Conservation (phyloP, 2,797 vertebrate species). For the Rallus crepitans region DNA sequence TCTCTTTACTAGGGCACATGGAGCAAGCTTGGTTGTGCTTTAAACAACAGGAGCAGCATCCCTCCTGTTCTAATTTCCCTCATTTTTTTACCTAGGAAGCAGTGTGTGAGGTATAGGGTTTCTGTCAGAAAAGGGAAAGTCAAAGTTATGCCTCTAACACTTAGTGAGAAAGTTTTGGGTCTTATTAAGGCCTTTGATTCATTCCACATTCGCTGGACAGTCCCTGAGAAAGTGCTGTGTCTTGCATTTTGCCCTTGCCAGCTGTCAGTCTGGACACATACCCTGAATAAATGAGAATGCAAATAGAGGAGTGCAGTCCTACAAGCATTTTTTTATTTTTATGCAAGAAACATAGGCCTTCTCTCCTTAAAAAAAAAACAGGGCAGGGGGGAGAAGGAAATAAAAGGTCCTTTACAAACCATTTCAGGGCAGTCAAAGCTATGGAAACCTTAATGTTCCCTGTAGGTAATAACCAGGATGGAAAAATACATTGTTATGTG, state of each 20-base stretch:
- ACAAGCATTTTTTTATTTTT: neutral
- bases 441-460: neutral
- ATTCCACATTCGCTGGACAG: neutral
- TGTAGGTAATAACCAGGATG: neutral
- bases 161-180: neutral
- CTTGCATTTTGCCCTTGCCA: constrained; percentile 40
- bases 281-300: neutral
- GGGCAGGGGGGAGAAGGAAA: too few relatives aligned
- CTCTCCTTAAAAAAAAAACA: neutral
- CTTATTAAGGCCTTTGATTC: neutral
- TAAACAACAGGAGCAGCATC: neutral
- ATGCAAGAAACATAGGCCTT: neutral
- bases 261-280: constrained; percentile 15
- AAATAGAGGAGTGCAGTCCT: neutral
- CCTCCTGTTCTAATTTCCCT: neutral
- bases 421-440: neutral
- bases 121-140: neutral
- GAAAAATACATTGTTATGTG: neutral
- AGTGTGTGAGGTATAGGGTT: neutral
- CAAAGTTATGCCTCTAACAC: neutral
- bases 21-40: neutral
- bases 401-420: neutral
- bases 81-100: neutral
- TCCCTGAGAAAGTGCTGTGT: neutral
- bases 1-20: neutral